phyloP scores from a whole-genome alignment of 1,140 invertebrate species.

The Meloidogyne chitwoodi region DNA sequence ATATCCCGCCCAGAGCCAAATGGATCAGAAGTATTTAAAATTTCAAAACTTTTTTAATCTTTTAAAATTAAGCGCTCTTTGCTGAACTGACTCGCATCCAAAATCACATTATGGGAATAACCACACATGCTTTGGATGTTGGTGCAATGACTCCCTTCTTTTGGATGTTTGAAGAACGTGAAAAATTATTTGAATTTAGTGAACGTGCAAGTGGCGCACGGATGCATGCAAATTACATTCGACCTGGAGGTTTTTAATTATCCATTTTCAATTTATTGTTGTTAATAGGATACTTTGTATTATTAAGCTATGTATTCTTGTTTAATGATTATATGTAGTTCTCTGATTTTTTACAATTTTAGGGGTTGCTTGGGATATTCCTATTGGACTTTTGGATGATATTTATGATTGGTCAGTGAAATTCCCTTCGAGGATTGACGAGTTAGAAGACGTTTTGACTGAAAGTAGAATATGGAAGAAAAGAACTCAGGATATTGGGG shows the following conservation, averaged over 20 bases:
- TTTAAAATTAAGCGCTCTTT: conserved; percentile 70
- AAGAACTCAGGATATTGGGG: conserved; percentile 75
- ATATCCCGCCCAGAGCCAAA: conserved; percentile 85
- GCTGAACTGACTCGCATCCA: conserved; percentile 83
- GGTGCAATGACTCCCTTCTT: conserved; percentile 92
- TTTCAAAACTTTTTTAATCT: background rate
- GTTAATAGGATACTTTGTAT: too few species aligned
- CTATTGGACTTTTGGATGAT: conserved; percentile 86
- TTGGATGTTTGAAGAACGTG: conserved; percentile 96
- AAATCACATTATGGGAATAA: conserved; percentile 90
- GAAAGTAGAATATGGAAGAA: conserved; percentile 87
- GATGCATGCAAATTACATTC: conserved; percentile 92
- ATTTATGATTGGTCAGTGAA: conserved; percentile 82
- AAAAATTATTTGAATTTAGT: conserved; percentile 97
- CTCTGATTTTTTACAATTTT: background rate
- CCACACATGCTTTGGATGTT: conserved; percentile 74
- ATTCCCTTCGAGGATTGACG: conserved; percentile 82
- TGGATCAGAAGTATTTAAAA: conserved; percentile 81
- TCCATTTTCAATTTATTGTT: background rate
- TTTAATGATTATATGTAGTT: background rate
- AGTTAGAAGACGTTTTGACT: conserved; percentile 86
- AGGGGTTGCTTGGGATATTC: conserved; percentile 77
- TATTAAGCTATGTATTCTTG: too few species aligned
- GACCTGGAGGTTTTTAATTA: conserved; percentile 71
- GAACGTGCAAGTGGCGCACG: conserved; percentile 89